phyloP scores from a whole-genome alignment of 1,140 invertebrate species.

The Drosophila pseudoananassae region DNA sequence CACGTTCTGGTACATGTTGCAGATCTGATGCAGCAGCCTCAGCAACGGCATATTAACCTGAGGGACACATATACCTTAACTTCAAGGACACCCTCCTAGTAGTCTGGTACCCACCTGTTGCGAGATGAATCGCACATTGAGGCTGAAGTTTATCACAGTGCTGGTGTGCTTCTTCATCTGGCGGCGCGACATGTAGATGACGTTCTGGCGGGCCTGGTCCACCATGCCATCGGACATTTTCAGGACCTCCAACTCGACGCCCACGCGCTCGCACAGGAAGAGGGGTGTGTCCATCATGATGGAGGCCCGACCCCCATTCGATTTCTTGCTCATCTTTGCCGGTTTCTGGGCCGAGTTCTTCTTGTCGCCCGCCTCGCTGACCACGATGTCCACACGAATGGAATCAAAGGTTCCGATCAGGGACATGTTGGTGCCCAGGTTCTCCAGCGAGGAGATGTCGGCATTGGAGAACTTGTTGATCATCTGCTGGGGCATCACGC shows the following conservation, averaged over 20 bases:
- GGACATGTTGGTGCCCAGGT: conserved; percentile 95
- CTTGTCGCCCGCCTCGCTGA: conserved; percentile 89
- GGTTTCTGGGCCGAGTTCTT: conserved; percentile 64
- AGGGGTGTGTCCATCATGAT: conserved; percentile 92
- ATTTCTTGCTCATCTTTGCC: conserved; percentile 66
- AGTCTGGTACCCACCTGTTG: conserved; percentile 88
- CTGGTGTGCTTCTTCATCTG: conserved; percentile 95
- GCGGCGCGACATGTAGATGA: conserved; percentile 92
- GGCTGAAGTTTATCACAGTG: conserved; percentile 93
- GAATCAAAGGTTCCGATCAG: conserved; percentile 94
- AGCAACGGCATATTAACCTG: conserved; percentile 96
- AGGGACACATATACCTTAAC: conserved; percentile 51
- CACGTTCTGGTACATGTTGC: conserved; percentile 98
- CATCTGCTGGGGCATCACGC: conserved; percentile 95
- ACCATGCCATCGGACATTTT: conserved; percentile 95
- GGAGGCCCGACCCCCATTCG: conserved; percentile 85
- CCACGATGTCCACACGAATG: conserved; percentile 96
- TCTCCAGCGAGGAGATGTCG: conserved; percentile 89
- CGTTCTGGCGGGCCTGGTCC: conserved; percentile 92
- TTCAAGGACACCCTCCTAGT: background rate
- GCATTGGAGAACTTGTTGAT: conserved; percentile 85
- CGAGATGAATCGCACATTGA: conserved; percentile 94
- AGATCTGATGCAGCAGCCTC: conserved; percentile 96
- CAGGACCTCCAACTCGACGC: conserved; percentile 94
- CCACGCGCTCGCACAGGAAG: conserved; percentile 96